phyloP scores from a whole-genome alignment of 2,888 invertebrate genomes.

The Caenorhabditis drosophilae region DNA sequence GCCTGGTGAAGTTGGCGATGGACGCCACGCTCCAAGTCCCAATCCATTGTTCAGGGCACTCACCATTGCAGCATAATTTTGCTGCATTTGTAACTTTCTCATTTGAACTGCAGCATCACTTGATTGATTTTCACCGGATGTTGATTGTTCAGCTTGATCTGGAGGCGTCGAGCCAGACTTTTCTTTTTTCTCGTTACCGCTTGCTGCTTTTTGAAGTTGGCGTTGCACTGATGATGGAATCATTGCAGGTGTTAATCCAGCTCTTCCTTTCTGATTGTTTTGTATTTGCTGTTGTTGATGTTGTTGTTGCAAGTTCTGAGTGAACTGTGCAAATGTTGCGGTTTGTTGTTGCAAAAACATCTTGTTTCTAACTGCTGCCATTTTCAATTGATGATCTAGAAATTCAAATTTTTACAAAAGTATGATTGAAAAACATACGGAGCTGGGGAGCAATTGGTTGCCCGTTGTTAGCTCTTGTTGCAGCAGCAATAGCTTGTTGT shows the following conservation, averaged over 20 bases:
- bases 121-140: not conserved
- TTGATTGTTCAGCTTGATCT: conserved; percentile 5
- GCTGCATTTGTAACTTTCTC: conserved; percentile 47
- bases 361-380: conserved; percentile 29
- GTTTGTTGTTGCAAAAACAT: conserved; percentile 32
- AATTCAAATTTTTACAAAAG: no score
- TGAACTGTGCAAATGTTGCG: conserved; percentile 13
- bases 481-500: conserved; percentile 26
- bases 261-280: conserved; percentile 8
- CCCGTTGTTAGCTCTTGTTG: conserved; percentile 28
- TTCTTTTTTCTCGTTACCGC: conserved; percentile 34
- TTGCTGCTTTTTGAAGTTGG: conserved; percentile 40
- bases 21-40: conserved; percentile 22
- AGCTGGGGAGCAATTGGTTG: conserved; percentile 29
- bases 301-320: conserved; percentile 15
- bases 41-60: conserved; percentile 50
- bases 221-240: conserved; percentile 57
- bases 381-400: conserved; percentile 31
- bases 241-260: conserved; percentile 27
- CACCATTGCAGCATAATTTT: conserved; percentile 49
- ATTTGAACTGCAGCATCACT: conserved; percentile 9
- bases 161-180: conserved; percentile 22
- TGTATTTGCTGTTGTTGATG: conserved; percentile 20
- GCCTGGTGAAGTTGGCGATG: conserved; percentile 6
- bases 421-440: no score